Conservation (phyloP, 2,888 invertebrate genomes). For the Thymelicus sylvestris region DNA sequence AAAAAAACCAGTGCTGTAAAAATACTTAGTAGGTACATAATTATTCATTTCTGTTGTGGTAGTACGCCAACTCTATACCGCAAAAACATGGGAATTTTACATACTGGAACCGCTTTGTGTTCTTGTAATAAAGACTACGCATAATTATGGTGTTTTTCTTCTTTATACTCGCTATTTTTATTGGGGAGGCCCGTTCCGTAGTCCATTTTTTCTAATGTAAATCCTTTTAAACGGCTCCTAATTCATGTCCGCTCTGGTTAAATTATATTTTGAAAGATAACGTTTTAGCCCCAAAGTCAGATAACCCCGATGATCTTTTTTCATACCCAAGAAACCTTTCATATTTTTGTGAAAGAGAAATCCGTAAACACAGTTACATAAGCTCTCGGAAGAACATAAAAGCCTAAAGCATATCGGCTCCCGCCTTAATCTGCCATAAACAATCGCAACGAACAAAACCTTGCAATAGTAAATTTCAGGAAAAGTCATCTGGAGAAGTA, state of each 20-base stretch:
- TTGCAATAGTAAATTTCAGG: conserved; percentile 52
- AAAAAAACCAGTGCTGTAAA: too few species aligned
- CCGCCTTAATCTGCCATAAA: conserved; percentile 39
- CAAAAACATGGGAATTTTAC: too few species aligned
- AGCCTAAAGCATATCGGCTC: conserved; percentile 37
- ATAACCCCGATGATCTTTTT: conserved; percentile 14
- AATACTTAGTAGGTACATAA: too few species aligned
- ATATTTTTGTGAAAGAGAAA: conserved; percentile 17
- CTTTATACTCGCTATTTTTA: too few species aligned
- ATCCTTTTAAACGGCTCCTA: conserved; percentile 14
- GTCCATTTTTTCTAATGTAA: conserved; percentile 17
- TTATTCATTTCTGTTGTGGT: too few species aligned
- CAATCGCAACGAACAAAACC: conserved; percentile 38
- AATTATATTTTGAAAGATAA: conserved; percentile 18
- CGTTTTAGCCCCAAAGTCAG: conserved; percentile 10
- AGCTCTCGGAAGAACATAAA: conserved; percentile 37
- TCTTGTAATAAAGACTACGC: too few species aligned
- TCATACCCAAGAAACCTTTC: conserved; percentile 6
- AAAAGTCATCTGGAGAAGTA: conserved; percentile 64
- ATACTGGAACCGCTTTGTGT: too few species aligned
- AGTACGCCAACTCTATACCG: too few species aligned
- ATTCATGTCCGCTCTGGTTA: conserved; percentile 5
- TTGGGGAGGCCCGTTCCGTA: not conserved
- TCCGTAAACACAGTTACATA: conserved; percentile 35
- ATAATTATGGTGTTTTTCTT: too few species aligned